Evolutionary conservation across 1,140 invertebrate genomes (phyloP), one percentile per base, ranked within the genome.

Genomic region (Drosophila erecta): DNA sequence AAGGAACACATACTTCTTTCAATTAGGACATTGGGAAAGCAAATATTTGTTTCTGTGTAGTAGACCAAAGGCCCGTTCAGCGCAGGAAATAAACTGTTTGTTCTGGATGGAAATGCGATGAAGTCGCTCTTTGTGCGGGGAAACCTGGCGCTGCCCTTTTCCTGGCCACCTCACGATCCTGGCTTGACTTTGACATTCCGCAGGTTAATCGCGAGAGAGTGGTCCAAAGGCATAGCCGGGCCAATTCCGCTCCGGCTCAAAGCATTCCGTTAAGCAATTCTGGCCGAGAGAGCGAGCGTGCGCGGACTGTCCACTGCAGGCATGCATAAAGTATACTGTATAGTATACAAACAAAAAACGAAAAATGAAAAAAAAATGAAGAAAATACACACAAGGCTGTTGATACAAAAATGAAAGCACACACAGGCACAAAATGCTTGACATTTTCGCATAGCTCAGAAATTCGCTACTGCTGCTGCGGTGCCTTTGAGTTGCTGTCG

Each of bases 101-200:
- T 41, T 41, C 44, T 59, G 56, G 15, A 15, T 49, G 59, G 64
- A 35, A 64, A 56, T 64, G 61, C 46, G 30, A 22, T 11, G 12
- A 11, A 35, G 46, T 56, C 8, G 5, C 40, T 24, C 35, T 38
- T 35, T 59, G 53, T 58, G 54, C 69, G 69, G 69, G n/a, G 37
- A 57, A 69, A 17, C 37, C 56, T 24, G 61, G 1, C 27, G 3
- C 44, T 64, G 55, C 14, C 41, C 22, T 11, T 35, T 15, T 35
- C 47, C 44, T 47, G 41, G 35, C 60, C 46, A 12, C 41, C 22
- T 54, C 33, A 56, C 43, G 59, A 57, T 46, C 47, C 56, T 14
- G 60, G 59, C 56, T 55, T 56, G 62, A 61, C 74, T 86, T 78
- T 85, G 73, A 51, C 73, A 80, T 62, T 79, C 59, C 40, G 40